phyloP scores from a whole-genome alignment of 2,113 vertebrate genomes.

The Sisor rabdophorus region DNA sequence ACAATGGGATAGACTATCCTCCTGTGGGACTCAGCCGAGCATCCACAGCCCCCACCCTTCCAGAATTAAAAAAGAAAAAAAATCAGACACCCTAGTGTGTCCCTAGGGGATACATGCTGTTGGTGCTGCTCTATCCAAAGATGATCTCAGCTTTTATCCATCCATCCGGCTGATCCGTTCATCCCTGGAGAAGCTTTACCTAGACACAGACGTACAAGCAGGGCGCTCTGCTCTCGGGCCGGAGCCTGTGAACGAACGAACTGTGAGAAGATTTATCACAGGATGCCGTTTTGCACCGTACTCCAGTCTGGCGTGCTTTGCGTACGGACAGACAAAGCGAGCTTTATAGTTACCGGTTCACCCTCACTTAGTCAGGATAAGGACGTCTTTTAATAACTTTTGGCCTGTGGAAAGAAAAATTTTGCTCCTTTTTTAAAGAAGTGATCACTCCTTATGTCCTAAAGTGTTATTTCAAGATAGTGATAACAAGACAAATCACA shows the following conservation, averaged over 20 bases:
- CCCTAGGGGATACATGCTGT: constrained; percentile 61
- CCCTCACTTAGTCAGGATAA: constrained; percentile 10
- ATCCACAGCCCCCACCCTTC: constrained; percentile 55
- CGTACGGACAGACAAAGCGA: constrained; percentile 54
- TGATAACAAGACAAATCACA: background rate
- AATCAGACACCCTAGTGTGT: constrained; percentile 28
- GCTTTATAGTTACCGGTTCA: constrained; percentile 50
- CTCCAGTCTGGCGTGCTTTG: constrained; percentile 46
- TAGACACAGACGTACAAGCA: constrained; percentile 2
- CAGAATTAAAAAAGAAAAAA: constrained; percentile 29
- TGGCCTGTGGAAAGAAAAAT: background rate
- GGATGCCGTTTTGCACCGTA: constrained; percentile 33
- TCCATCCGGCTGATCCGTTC: constrained; percentile 19
- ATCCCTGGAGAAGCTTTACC: constrained; percentile 13
- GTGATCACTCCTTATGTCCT: background rate
- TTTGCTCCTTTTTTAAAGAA: background rate
- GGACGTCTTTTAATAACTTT: background rate
- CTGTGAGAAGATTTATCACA: constrained; percentile 63
- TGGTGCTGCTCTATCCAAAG: constrained; percentile 71
- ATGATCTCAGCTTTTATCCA: constrained; percentile 51
- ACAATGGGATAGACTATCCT: constrained; percentile 57
- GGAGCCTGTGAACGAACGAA: constrained; percentile 63
- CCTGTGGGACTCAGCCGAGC: constrained; percentile 54
- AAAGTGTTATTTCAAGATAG: background rate
- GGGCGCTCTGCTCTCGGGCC: background rate